These are phyloP conservation scores for Cheilosia grossa DNA, from an alignment of 2,888 invertebrate genomes.

Conservation along the genomic window DNA sequence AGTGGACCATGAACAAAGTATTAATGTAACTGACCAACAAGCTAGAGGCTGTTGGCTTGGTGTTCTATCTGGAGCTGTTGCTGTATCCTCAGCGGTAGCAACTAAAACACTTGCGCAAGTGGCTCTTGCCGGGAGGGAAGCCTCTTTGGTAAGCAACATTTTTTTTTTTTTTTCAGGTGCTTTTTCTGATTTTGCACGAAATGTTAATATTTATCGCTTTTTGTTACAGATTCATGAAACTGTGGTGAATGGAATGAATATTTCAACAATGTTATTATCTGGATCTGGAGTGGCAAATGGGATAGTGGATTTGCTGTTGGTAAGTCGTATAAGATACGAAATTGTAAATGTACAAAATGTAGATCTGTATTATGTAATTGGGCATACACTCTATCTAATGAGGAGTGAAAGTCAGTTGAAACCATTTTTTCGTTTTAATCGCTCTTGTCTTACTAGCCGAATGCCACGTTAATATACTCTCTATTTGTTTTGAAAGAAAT, in stretches of 20 bases:
- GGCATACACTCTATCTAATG: too few species aligned
- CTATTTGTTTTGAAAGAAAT: constrained; percentile 76
- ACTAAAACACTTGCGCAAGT: constrained; percentile 77
- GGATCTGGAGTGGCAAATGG: constrained; percentile 80
- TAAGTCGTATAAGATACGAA: constrained; percentile 67
- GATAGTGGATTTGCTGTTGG: constrained; percentile 79
- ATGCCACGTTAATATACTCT: too few species aligned
- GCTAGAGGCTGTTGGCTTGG: constrained; percentile 80
- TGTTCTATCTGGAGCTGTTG: constrained; percentile 77
- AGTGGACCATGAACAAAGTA: constrained; percentile 79
- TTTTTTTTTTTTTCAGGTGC: background rate
- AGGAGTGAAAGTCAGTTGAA: too few species aligned
- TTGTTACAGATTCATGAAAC: constrained; percentile 75
- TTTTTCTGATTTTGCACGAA: background rate
- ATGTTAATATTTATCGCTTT: background rate
- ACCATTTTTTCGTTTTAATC: too few species aligned
- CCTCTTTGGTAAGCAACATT: constrained; percentile 78
- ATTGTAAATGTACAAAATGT: background rate
- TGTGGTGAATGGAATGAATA: constrained; percentile 80
- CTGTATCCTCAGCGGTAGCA: constrained; percentile 79
- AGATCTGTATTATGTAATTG: too few species aligned
- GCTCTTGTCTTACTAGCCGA: too few species aligned
- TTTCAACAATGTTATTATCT: constrained; percentile 79
- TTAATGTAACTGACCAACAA: constrained; percentile 77
- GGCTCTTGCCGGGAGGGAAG: constrained; percentile 78